These are phyloP conservation scores for Papilio xuthus DNA, from an alignment of 1,140 invertebrate species.

Conservation along the genomic window DNA sequence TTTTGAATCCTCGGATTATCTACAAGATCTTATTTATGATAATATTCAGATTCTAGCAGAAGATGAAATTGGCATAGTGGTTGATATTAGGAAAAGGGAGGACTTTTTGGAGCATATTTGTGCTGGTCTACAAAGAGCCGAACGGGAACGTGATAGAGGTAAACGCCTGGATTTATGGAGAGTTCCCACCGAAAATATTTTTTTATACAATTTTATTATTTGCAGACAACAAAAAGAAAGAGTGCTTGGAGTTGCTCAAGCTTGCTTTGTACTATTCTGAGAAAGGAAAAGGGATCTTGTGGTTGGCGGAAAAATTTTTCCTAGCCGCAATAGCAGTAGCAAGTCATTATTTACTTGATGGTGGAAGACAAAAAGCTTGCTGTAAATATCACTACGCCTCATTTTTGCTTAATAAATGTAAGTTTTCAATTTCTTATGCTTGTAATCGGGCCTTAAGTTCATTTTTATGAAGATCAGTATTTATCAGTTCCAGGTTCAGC, in stretches of 20 bases:
- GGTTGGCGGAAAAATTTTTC: slow-evolving; percentile 83
- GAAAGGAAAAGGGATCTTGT: slow-evolving; percentile 81
- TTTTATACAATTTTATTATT: slow-evolving; percentile 34
- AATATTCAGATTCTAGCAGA: slow-evolving; percentile 76
- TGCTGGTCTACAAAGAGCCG: slow-evolving; percentile 68
- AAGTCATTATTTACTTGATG: slow-evolving; percentile 70
- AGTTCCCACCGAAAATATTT: neutral
- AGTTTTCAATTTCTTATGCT: slow-evolving; percentile 39
- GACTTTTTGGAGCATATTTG: slow-evolving; percentile 77
- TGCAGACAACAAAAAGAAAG: slow-evolving; percentile 71
- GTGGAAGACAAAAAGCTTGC: slow-evolving; percentile 73
- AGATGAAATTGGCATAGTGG: slow-evolving; percentile 76
- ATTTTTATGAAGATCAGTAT: neutral
- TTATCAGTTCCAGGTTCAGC: slow-evolving; percentile 62
- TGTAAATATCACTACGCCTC: slow-evolving; percentile 81
- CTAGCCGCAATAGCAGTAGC: slow-evolving; percentile 71
- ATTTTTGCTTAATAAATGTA: slow-evolving; percentile 82
- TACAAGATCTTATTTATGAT: slow-evolving; percentile 80
- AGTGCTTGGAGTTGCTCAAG: slow-evolving; percentile 71
- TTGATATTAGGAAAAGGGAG: slow-evolving; percentile 70
- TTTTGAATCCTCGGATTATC: slow-evolving; percentile 72
- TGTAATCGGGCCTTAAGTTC: neutral
- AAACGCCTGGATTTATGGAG: neutral
- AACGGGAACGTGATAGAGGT: slow-evolving; percentile 71
- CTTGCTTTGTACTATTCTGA: slow-evolving; percentile 78